Evolutionary conservation across 1,140 invertebrate species (phyloP), one percentile per base, ranked within the genome.

Genomic region (Brachionus paranguensis): DNA sequence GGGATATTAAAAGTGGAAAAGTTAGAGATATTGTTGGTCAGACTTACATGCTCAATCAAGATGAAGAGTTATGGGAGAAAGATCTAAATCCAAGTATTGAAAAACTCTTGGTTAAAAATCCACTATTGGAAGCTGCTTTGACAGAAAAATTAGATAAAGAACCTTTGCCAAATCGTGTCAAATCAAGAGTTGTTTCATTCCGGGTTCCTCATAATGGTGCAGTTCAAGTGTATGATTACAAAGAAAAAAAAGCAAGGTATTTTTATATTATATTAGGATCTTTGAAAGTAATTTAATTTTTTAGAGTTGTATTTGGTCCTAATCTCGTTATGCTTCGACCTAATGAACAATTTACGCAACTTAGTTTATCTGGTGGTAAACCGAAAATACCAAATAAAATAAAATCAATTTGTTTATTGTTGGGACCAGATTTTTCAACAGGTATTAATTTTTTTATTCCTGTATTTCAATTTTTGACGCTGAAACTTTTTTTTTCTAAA

Each of bases 1-100:
- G 91, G 47, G 89, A 91, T 86, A 88, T 90, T 24, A 91, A 91
- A 85, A 88, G 87, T 86, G 91, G 91, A 79, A 88, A 89, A 86
- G 84, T 84, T 27, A 86, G 91, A 64, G 88, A 89, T n/a, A 87
- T 91, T n/a, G 89, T 88, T 72, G 91, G 90, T 11, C 86, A 89
- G 60, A 91, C 91, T 2, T 91, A 91, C 85, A 91, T 91, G 90
- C 84, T 91, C 12, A 91, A 87, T 45, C 89, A 91, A 85, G 90
- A 91, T 88, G 91, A 91, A 86, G 91, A 91, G 86, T 84, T 91
- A 6, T 91, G 90, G 90, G 86, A 87, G 5, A 91, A 91, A 84
- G 86, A 89, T 17, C 85, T 91, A 27, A 88, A 90, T 10, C 20
- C 87, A 17, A 86, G 86, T 12, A 89, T 91, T 5, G 88, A 90